Evolutionary conservation across 2,888 invertebrate species (phyloP).

Genomic region (Germaria angustata): DNA sequence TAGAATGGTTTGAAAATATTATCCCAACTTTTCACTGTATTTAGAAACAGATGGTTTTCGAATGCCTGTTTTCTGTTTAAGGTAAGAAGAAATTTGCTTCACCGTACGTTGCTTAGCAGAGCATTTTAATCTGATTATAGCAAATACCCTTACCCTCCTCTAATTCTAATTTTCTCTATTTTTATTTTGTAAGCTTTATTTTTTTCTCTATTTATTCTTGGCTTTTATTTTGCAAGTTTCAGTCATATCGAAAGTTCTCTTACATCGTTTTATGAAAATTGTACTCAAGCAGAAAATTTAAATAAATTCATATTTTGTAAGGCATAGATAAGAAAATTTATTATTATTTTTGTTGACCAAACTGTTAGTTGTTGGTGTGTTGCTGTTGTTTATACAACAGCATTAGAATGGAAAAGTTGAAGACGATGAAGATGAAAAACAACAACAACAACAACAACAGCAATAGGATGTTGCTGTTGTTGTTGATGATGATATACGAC

Average conservation of each 20-base stretch:
- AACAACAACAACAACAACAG: slow-evolving; percentile 16
- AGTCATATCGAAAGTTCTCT: slow-evolving; percentile 51
- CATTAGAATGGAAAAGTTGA: slow-evolving; percentile 41
- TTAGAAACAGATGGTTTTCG: slow-evolving; percentile 6
- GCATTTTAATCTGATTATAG: slow-evolving; percentile 63
- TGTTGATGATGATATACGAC: slow-evolving; percentile 52
- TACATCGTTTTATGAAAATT: slow-evolving; percentile 52
- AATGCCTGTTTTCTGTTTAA: neutral
- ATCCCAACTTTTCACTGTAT: neutral
- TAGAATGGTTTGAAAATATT: too few relatives aligned
- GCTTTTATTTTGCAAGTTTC: slow-evolving; percentile 36
- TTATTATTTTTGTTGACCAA: slow-evolving; percentile 64
- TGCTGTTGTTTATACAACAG: slow-evolving; percentile 10
- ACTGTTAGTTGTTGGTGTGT: slow-evolving; percentile 36
- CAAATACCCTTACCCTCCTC: slow-evolving; percentile 47
- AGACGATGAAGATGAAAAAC: slow-evolving; percentile 23
- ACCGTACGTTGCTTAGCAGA: slow-evolving; percentile 33
- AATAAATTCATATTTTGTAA: slow-evolving; percentile 66
- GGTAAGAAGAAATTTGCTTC: slow-evolving; percentile 21
- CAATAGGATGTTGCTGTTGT: too few relatives aligned
- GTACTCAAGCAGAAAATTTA: slow-evolving; percentile 66
- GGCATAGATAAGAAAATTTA: slow-evolving; percentile 64
- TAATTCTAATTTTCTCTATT: slow-evolving; percentile 43
- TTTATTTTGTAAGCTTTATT: neutral
- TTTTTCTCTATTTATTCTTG: slow-evolving; percentile 1